Evolutionary conservation across 1,140 invertebrate species (phyloP).

Genomic region (Hirudo medicinalis): DNA sequence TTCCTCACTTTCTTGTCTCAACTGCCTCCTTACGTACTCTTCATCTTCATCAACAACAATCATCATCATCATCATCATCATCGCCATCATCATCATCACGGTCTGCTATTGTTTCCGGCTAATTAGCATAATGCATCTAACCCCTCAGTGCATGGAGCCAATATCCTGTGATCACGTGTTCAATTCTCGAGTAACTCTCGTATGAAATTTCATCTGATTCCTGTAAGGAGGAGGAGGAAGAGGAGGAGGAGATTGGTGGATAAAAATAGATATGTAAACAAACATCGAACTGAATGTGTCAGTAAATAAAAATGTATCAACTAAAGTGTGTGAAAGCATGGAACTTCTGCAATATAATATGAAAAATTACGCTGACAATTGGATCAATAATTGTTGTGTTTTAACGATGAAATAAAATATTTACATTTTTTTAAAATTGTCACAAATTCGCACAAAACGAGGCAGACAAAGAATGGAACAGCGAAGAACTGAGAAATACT

Average conservation of each 20-base stretch:
- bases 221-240: conserved; percentile 21
- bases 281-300: no score
- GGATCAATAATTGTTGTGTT: no score
- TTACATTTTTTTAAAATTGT: no score
- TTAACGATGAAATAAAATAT: no score
- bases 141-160: conserved; percentile 36
- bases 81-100: conserved; percentile 2
- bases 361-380: no score
- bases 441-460: no score
- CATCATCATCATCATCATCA: conserved; percentile 10
- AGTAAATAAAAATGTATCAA: no score
- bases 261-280: no score
- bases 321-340: no score
- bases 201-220: conserved; percentile 33
- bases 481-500: no score
- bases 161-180: conserved; percentile 36
- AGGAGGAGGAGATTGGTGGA: conserved; percentile 12
- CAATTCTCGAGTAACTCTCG: conserved; percentile 35
- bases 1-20: conserved; percentile 24
- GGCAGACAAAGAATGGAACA: no score
- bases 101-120: not conserved
- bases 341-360: no score
- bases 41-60: conserved; percentile 30
- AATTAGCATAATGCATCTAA: conserved; percentile 20
- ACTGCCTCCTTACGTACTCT: conserved; percentile 35